Conservation (phyloP, 2,888 invertebrate species). For the Pinctada fucata region DNA sequence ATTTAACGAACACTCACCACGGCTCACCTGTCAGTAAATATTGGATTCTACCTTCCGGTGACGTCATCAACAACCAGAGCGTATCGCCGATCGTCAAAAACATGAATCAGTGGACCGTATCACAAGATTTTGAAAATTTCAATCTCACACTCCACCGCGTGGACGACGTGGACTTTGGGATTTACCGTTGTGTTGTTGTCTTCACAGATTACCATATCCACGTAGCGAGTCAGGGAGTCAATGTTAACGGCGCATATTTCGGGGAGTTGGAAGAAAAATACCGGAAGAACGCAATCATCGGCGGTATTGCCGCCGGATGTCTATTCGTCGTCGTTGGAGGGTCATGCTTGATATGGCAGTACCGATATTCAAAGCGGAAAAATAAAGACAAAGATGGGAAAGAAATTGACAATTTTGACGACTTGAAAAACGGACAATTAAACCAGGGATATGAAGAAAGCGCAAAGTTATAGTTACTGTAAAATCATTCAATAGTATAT, state of each 20-base stretch:
- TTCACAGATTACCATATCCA: conserved; percentile 40
- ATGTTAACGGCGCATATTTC: conserved; percentile 63
- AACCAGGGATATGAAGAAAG: not conserved
- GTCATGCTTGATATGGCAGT: conserved; percentile 58
- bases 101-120: conserved; percentile 14
- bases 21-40: conserved; percentile 20
- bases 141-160: conserved; percentile 50
- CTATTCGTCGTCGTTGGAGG: conserved; percentile 54
- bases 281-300: conserved; percentile 60
- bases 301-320: conserved; percentile 63
- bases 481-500: too few species aligned
- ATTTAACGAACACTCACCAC: conserved; percentile 16
- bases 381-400: conserved; percentile 41
- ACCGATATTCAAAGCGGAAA: conserved; percentile 47
- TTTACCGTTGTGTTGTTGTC: conserved; percentile 57
- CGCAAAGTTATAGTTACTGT: too few species aligned
- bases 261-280: conserved; percentile 57
- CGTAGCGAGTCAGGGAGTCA: conserved; percentile 56
- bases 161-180: conserved; percentile 61
- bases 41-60: conserved; percentile 52
- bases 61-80: conserved; percentile 18
- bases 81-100: conserved; percentile 10
- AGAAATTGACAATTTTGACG: conserved; percentile 10
- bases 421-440: not conserved
- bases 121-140: conserved; percentile 18